Evolutionary conservation across 2,888 invertebrate species (phyloP).

Genomic region (Thymelicus acteon): DNA sequence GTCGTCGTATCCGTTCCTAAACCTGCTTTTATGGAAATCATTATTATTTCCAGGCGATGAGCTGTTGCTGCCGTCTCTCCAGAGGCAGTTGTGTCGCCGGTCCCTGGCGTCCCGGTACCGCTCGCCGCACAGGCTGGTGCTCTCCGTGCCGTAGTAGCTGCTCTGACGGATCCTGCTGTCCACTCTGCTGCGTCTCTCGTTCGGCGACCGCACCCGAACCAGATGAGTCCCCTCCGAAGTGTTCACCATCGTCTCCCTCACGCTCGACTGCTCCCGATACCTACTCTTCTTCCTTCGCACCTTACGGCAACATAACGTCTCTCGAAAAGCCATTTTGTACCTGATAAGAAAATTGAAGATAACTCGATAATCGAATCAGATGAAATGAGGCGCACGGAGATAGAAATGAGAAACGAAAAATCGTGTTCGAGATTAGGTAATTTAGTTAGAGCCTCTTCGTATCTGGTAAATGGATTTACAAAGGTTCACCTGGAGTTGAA

Average conservation of each 20-base stretch:
- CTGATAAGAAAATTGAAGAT: conserved; percentile 61
- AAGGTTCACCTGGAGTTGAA: background rate
- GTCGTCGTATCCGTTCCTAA: conserved; percentile 27
- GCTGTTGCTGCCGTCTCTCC: conserved; percentile 45
- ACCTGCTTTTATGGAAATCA: conserved; percentile 51
- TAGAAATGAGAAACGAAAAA: conserved; percentile 6
- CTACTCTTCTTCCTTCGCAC: conserved; percentile 71
- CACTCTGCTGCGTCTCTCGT: conserved; percentile 46
- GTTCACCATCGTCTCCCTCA: conserved; percentile 85
- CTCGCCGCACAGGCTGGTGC: conserved; percentile 58
- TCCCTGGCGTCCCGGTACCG: conserved; percentile 58
- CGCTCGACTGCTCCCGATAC: conserved; percentile 85
- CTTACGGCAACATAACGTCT: conserved; percentile 88
- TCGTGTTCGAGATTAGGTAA: conserved; percentile 2
- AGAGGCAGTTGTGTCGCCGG: conserved; percentile 40
- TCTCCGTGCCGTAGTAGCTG: conserved; percentile 64
- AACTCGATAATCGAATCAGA: background rate
- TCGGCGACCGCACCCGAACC: conserved; percentile 69
- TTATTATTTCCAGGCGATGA: conserved; percentile 58
- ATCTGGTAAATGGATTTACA: background rate
- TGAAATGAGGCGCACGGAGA: conserved; percentile 1
- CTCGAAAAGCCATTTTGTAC: conserved; percentile 91
- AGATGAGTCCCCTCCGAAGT: conserved; percentile 74
- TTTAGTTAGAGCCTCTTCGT: background rate
- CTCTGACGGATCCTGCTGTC: conserved; percentile 36